Conservation (phyloP, 2,888 invertebrate species). For the Limenitis arthemis region DNA sequence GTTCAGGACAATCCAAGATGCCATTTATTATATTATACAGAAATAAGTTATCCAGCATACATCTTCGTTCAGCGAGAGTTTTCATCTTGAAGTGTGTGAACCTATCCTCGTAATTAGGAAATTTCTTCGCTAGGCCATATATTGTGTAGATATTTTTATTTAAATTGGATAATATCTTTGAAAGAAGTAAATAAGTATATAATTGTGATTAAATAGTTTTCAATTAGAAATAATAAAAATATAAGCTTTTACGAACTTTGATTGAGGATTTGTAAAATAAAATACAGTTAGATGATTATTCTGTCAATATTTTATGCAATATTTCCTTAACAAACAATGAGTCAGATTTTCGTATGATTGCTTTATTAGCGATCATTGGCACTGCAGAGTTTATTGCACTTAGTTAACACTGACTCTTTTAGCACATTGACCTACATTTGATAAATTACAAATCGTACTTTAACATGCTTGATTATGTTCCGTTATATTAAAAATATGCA, state of each 20-base stretch:
- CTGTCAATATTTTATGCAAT: slow-evolving; percentile 31
- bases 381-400: slow-evolving; percentile 49
- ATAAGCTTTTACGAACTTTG: not conserved
- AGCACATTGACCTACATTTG: slow-evolving; percentile 30
- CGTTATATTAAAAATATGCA: not conserved
- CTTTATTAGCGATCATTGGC: slow-evolving; percentile 47
- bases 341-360: slow-evolving; percentile 37
- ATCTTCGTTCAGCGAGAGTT: no score
- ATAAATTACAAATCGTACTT: slow-evolving; percentile 8
- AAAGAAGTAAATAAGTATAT: no score
- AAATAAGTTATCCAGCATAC: no score
- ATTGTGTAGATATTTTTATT: no score
- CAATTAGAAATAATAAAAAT: not conserved
- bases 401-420: slow-evolving; percentile 27
- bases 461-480: not conserved
- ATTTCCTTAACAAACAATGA: slow-evolving; percentile 46
- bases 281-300: slow-evolving; percentile 36
- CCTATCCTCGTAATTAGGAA: no score
- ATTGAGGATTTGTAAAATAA: slow-evolving; percentile 6
- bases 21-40: no score
- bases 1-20: no score
- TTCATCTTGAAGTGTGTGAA: no score
- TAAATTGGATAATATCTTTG: no score
- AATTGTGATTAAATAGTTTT: no score
- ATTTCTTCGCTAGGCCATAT: no score